These are phyloP conservation scores for Aphodius sticticus DNA, from an alignment of 2,888 invertebrate species.

Conservation along the genomic window DNA sequence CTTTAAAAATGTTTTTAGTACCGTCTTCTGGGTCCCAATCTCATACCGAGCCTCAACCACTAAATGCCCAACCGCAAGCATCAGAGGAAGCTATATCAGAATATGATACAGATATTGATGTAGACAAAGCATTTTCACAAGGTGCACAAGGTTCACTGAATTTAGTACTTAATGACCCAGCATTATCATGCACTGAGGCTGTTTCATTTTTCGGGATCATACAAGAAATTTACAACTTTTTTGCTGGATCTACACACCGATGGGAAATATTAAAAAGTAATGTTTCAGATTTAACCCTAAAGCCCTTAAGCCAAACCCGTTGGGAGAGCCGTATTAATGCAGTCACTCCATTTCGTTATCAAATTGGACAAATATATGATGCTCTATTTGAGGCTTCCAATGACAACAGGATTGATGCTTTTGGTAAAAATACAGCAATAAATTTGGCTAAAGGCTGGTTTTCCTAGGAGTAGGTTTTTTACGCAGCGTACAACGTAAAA, in stretches of 20 bases:
- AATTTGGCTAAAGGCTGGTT: neutral
- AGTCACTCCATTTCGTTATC: slow-evolving; percentile 5
- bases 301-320: slow-evolving; percentile 34
- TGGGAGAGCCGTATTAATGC: slow-evolving; percentile 20
- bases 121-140: neutral
- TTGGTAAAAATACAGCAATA: slow-evolving; percentile 10
- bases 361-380: slow-evolving; percentile 21
- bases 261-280: slow-evolving; percentile 39
- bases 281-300: slow-evolving; percentile 39
- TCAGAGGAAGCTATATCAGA: neutral
- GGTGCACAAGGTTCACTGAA: slow-evolving; percentile 37
- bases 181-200: slow-evolving; percentile 38
- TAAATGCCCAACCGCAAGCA: neutral
- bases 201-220: slow-evolving; percentile 38
- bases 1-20: neutral
- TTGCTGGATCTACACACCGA: slow-evolving; percentile 38
- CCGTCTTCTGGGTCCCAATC: no score
- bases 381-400: slow-evolving; percentile 24
- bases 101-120: neutral
- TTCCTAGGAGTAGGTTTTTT: no score
- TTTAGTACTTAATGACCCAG: slow-evolving; percentile 44
- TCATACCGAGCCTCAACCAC: neutral
- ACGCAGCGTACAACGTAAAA: no score
- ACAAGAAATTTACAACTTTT: slow-evolving; percentile 42
- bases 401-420: slow-evolving; percentile 22